Evolutionary conservation across 2,888 invertebrate species (phyloP), one percentile per base, ranked within the genome.

Genomic region (Plagiodera versicolora): DNA sequence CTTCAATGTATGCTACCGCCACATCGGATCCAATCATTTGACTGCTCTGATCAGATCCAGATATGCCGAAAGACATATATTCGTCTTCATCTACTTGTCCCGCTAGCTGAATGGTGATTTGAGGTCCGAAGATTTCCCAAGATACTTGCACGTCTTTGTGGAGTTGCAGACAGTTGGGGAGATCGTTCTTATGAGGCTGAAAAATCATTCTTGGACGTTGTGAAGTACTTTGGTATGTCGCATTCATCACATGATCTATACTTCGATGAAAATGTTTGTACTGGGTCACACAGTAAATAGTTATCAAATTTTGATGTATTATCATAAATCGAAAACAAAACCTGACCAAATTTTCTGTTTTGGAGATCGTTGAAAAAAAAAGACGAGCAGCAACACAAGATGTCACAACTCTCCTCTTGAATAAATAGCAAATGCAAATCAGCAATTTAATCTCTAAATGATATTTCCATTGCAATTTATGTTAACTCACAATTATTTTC

Each of bases 41-140:
- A 68, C 92, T 89, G 44, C 83, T 82, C 17, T 82, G 81, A 8
- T 81, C 81, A 0, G 89, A 87, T 51, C 95, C 95, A 19, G 94
- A 94, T 55, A 94, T 81, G 30, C 95, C 95, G 79, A 95, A 94
- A 11, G 93, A 88, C 87, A 95, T 89, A 80, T 95, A 95, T 70
- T 94, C 93, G 71, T 89, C 83, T 68, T 86, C 86, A 0, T 77
- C 83, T 49, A 91, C 86, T 83, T 90, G 88, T 0, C 89, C 95
- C 10, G 92, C 88, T 10, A 95, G 81, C 78, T 94, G 90, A 57
- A 95, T 83, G 8, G 95, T 95, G 66, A 95, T 87, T 77, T 90
- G 90, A 18, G 90, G 91, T 0, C 95, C 95, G 79, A 94, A 94
- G 20, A 94, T 89, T 78, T 95, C 94, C 95, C 95, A 95, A 9